Conservation (phyloP, 2,888 invertebrate species). For the Lydus trimaculatus region DNA sequence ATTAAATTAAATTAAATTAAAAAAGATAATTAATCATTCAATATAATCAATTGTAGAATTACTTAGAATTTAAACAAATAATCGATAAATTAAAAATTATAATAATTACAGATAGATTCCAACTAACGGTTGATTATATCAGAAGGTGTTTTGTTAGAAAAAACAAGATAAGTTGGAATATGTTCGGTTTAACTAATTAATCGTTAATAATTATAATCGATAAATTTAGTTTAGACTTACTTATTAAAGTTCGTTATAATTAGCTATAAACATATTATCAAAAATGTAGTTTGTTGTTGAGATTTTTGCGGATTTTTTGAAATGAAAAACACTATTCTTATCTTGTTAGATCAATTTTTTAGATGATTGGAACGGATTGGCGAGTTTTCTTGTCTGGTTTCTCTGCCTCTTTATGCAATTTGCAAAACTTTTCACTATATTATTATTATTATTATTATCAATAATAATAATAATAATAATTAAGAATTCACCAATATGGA, state of each 20-base stretch:
- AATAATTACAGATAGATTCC: neutral
- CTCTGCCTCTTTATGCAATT: neutral
- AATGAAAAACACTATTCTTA: too few species aligned
- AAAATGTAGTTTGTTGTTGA: neutral
- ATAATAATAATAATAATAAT: neutral
- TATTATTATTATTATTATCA: too few species aligned
- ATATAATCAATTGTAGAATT: neutral
- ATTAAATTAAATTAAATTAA: constrained; percentile 16
- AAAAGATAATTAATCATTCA: constrained; percentile 20
- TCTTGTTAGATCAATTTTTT: neutral
- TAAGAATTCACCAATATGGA: constrained; percentile 5
- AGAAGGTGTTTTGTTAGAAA: too few species aligned
- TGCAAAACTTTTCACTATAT: too few species aligned
- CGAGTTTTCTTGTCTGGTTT: constrained; percentile 5
- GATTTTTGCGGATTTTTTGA: neutral
- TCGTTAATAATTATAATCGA: neutral
- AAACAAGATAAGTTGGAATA: too few species aligned
- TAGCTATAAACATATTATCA: neutral
- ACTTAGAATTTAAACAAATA: constrained; percentile 21
- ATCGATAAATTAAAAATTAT: neutral
- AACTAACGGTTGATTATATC: too few species aligned
- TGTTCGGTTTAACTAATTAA: neutral
- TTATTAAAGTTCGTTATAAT: neutral
- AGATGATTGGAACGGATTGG: constrained; percentile 18
- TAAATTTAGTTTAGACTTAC: constrained; percentile 3